Base-by-base conservation (phyloP, 30 jellyfish, hydroid and myxozoan species). In the Sanderia malayensis region DNA sequence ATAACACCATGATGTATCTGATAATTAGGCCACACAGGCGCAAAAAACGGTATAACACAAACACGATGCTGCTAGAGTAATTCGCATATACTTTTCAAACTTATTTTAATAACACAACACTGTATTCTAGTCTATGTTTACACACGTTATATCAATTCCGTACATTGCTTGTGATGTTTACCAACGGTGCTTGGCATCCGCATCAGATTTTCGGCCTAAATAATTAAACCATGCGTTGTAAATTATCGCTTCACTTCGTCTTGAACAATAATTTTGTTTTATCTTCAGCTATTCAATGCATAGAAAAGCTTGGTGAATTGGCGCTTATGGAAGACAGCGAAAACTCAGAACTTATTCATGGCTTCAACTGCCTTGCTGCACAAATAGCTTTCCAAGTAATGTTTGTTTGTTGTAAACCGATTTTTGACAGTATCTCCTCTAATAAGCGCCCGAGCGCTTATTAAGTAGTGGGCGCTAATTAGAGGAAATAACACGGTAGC, bases 351-450 rank as follows among this genome's bases (percentile, higher is more conserved):
- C 13, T 63, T 22, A 73, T 81, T 22, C 91, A 72, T 63, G 97
- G 97, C 22, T 82, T 89, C 52, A 70, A 82, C 23, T 79, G 94
- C 61, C 64, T 89, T 29, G 88, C 94, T 23, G 97, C 97, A 2
- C 97, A 89, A 70, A 25, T 89, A 82, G 93, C 97, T 0, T 89
- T 89, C 60, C 89, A 89, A 89, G 97, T 89, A 67, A 10, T 88
- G 1, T 15, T 41, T 6, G 15, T 41, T 41, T 41, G 55, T 15
- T 7, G 1, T 34, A 8, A n/a, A n/a, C n/a, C n/a, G n/a, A n/a
- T n/a, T n/a, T n/a, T n/a, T n/a, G n/a, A n/a, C n/a, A n/a, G n/a
- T n/a, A n/a, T n/a, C n/a, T n/a, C n/a, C n/a, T n/a, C n/a, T n/a
- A n/a, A n/a, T n/a, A n/a, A n/a, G n/a, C n/a, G n/a, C n/a, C n/a